Conservation (phyloP, 1,140 invertebrate species). For the Mesaphorura yosii region DNA sequence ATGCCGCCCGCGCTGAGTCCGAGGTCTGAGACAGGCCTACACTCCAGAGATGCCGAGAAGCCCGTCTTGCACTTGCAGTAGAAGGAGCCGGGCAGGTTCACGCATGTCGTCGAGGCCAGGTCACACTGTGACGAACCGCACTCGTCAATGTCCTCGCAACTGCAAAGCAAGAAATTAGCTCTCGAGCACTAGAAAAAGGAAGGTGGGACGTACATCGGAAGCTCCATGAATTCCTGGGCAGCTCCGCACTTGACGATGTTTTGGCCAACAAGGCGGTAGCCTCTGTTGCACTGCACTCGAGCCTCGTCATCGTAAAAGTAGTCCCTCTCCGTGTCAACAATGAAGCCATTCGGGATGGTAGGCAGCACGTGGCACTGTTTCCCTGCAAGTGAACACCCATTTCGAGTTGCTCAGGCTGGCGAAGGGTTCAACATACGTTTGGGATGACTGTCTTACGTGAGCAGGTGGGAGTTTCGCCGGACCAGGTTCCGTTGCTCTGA, state of each 20-base stretch:
- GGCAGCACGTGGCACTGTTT: constrained; percentile 70
- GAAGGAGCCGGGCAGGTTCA: constrained; percentile 81
- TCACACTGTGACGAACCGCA: constrained; percentile 81
- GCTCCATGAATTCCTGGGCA: constrained; percentile 68
- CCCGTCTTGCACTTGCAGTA: constrained; percentile 77
- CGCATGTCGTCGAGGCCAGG: constrained; percentile 76
- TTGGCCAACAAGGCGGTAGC: constrained; percentile 71
- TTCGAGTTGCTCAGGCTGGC: too few species aligned
- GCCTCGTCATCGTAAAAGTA: constrained; percentile 85
- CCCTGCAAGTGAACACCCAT: constrained; percentile 45
- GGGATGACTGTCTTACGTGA: constrained; percentile 47
- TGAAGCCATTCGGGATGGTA: constrained; percentile 68
- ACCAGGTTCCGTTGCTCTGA: constrained; percentile 95
- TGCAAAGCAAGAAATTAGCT: constrained; percentile 3
- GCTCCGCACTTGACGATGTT: constrained; percentile 78
- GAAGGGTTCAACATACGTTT: neutral
- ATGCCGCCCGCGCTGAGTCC: constrained; percentile 78
- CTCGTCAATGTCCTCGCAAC: constrained; percentile 48
- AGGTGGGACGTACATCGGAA: constrained; percentile 47
- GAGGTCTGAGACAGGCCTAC: constrained; percentile 73
- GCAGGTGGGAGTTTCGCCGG: constrained; percentile 76
- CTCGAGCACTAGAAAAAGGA: neutral
- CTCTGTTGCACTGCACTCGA: constrained; percentile 79
- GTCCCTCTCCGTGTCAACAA: constrained; percentile 57
- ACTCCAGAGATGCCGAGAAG: constrained; percentile 76